Base-by-base conservation (phyloP, 2,797 vertebrate species). In the Scyliorhinus canicula region DNA sequence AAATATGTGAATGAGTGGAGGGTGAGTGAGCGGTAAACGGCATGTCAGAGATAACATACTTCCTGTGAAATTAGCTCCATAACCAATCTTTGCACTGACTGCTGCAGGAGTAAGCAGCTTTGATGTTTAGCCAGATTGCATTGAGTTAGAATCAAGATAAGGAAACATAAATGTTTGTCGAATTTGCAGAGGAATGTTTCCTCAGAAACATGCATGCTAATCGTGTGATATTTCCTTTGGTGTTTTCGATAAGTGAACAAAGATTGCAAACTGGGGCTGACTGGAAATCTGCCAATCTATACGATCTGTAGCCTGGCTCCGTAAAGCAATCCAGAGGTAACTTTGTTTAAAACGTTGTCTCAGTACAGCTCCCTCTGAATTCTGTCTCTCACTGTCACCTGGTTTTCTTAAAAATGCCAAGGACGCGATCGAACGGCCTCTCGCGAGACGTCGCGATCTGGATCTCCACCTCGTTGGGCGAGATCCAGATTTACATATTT, bases 191-290 rank as follows among this genome's bases (percentile, higher is more conserved):
- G 47, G 63, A 74, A 21, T 74, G 93, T 52, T 35, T 74, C 21
- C 93, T 35, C 67, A 52, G 16, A 35, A 71, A 50, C 44, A 50
- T 93, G 44, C 40, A 71, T 44, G 9, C 31, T 52, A 94, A 52
- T 94, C 35, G 69, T 74, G 65, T 21, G 67, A 94, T 74, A 52
- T 52, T 94, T 94, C 93, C 44, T 69, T 50, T 94, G 93, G 26
- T 24, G 35, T 35, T 71, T 94, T 74, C 52, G 93, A 94, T 52
- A 50, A 71, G 47, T 74, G n/a, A 71, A 28, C 69, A 35, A 55
- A 94, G 35, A 19, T 44, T 8, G 67, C 24, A 2, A 31, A 26
- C 14, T 9, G 31, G 44, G 35, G 28, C 14, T 35, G 50, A 35
- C 28, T 74, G 31, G 44, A 94, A 74, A 71, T 74, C 93, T 55